Conservation (phyloP, 2,113 vertebrate species). For the Ciconia maguari region DNA sequence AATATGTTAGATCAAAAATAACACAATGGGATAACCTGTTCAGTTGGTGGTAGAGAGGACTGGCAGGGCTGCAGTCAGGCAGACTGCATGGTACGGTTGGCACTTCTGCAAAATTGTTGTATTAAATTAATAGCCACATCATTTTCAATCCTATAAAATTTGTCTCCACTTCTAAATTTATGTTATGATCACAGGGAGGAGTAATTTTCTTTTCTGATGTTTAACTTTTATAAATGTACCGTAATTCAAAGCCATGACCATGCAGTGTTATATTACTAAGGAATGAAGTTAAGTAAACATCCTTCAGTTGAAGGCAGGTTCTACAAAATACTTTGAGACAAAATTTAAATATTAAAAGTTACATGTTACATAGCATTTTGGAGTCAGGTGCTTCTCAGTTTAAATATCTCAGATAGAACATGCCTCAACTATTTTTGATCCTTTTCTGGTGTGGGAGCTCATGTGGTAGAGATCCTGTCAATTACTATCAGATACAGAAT, state of each 20-base stretch:
- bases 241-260: background rate
- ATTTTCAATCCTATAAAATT: background rate
- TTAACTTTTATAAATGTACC: background rate
- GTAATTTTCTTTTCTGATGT: conserved; percentile 22
- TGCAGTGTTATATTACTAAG: background rate
- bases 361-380: background rate
- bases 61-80: background rate
- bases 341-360: background rate
- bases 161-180: background rate
- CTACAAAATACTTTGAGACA: background rate
- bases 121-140: background rate
- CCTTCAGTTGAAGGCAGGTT: background rate
- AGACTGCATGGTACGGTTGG: background rate
- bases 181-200: background rate
- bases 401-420: background rate
- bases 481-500: background rate
- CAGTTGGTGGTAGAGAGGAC: background rate
- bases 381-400: background rate
- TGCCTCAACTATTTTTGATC: background rate
- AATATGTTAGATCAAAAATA: background rate
- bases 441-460: background rate
- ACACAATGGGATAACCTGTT: background rate
- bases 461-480: background rate
- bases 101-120: background rate
- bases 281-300: background rate